Percentiles rank a stretch among this genome's conserved stretches.
Evolutionary conservation across 2,888 invertebrate genomes (phyloP).

Genomic region (Pheosia gnoma): DNA sequence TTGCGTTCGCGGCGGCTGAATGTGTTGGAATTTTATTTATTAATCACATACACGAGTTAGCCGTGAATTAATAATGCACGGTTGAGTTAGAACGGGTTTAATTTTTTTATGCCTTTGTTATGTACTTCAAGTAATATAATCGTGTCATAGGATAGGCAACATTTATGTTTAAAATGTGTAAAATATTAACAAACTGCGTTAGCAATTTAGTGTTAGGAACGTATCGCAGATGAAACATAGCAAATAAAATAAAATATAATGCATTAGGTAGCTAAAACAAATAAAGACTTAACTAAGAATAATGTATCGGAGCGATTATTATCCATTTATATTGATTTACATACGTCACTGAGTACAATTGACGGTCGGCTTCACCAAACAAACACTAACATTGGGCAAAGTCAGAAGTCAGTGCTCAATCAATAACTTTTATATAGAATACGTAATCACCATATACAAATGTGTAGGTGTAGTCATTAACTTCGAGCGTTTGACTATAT

Average conservation of each 20-base stretch:
- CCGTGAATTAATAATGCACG: constrained; percentile 30
- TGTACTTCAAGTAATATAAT: too few species aligned
- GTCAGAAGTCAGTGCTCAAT: constrained; percentile 5
- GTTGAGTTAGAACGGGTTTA: constrained; percentile 17
- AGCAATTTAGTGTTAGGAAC: too few species aligned
- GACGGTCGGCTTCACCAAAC: constrained; percentile 1
- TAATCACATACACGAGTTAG: constrained; percentile 36
- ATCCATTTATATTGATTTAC: background rate
- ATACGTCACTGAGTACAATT: background rate
- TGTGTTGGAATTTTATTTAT: constrained; percentile 45
- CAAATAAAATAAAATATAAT: too few species aligned
- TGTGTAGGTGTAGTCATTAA: background rate
- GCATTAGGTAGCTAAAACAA: too few species aligned
- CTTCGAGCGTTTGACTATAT: background rate
- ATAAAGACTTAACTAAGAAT: too few species aligned
- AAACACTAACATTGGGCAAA: constrained; percentile 3
- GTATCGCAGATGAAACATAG: too few species aligned
- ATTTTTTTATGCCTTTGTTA: constrained; percentile 7
- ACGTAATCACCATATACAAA: constrained; percentile 1
- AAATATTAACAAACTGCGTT: too few species aligned
- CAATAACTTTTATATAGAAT: constrained; percentile 5
- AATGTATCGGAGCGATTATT: background rate
- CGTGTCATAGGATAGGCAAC: too few species aligned
- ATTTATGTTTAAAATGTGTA: too few species aligned
- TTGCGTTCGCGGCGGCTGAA: constrained; percentile 40